Evolutionary conservation across 2,888 invertebrate genomes (phyloP), one percentile per base, ranked within the genome.

Genomic region (Celastrina argiolus): DNA sequence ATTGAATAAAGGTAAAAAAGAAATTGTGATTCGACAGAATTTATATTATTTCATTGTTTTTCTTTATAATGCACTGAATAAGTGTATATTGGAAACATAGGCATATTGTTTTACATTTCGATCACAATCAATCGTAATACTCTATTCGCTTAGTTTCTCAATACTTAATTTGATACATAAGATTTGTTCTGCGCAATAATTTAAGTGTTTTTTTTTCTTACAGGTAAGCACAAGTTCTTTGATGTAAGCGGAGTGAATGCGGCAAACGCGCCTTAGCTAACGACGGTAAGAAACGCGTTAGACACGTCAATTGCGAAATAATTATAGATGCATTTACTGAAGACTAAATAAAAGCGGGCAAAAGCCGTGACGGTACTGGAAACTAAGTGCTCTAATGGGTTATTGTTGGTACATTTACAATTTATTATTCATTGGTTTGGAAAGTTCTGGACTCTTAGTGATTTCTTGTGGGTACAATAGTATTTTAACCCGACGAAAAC

Each of bases 251-350:
- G 16, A 16, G 39, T 22, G 39, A 61, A 61, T 61, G 61, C 36
- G 22, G 61, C 22, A 16, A 51, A 51, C 22, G 51, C 51, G 22
- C 12, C 26, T 26, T 12, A 12, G 0, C 73, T 73, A 75, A 75
- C 65, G 74, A 70, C 66, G 67, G 70, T 65, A 69, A 67, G 68
- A 74, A 75, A 75, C 74, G 73, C 70, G 71, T 70, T 67, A 71
- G 70, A 70, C 70, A 69, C 71, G 68, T 73, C 70, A 72, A 72
- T 71, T 74, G 69, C 70, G 67, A 71, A 72, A 73, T 74, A 74
- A 72, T 73, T 72, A 72, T 70, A 66, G 64, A 64, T 68, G 69
- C 68, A 71, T 72, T 68, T 68, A 69, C 68, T 69, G 66, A 65
- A 70, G 65, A 68, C 67, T 69, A 66, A 66, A 63, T 67, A 68